phyloP scores from a whole-genome alignment of 2,888 invertebrate genomes.

The Rhamnusium bicolor region DNA sequence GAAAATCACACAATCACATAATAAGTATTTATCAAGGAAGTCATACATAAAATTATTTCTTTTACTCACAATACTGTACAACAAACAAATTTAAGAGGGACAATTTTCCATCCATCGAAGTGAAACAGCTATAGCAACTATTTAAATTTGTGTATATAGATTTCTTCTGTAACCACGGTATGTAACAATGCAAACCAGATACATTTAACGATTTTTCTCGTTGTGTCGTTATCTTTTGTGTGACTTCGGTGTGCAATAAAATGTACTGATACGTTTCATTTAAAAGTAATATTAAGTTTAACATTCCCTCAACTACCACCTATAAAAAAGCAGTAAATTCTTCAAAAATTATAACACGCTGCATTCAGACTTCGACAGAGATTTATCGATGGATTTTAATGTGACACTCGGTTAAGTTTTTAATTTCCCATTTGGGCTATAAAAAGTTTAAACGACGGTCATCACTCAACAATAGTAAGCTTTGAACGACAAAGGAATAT shows the following conservation, averaged over 20 bases:
- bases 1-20: too few relatives aligned
- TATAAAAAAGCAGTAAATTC: slow-evolving; percentile 20
- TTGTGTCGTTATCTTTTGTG: neutral
- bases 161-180: too few relatives aligned
- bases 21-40: too few relatives aligned
- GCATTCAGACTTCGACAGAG: slow-evolving; percentile 13
- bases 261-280: slow-evolving; percentile 3
- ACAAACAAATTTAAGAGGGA: too few relatives aligned
- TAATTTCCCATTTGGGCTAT: slow-evolving; percentile 15
- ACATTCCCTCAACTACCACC: neutral
- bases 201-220: neutral
- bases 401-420: slow-evolving; percentile 29
- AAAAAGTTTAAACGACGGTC: slow-evolving; percentile 29
- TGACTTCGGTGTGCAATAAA: neutral
- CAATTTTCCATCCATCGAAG: too few relatives aligned
- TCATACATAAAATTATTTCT: too few relatives aligned
- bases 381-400: slow-evolving; percentile 22
- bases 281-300: slow-evolving; percentile 5
- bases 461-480: slow-evolving; percentile 20
- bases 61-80: too few relatives aligned
- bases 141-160: too few relatives aligned
- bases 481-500: slow-evolving; percentile 10
- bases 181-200: too few relatives aligned
- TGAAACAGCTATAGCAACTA: too few relatives aligned
- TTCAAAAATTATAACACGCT: slow-evolving; percentile 20